A percentile compares a stretch with the other conserved stretches of the same genome.
These are phyloP conservation scores for Dasypus novemcinctus DNA, from an alignment of 2,113 vertebrate genomes.

Conservation along the genomic window DNA sequence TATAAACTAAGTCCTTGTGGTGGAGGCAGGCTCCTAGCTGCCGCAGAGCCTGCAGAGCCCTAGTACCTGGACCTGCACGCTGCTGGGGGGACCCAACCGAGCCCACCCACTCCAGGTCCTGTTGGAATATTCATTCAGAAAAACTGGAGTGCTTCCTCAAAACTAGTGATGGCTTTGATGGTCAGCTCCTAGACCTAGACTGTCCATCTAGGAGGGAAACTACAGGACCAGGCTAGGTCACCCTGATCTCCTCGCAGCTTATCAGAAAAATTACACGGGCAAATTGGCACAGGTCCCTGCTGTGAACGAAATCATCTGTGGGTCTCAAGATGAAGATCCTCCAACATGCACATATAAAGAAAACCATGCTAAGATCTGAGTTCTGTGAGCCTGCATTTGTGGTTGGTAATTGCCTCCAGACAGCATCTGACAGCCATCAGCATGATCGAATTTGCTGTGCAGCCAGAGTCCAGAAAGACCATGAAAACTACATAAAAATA, in stretches of 20 bases:
- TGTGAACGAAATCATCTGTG: constrained; percentile 82
- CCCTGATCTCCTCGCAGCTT: constrained; percentile 86
- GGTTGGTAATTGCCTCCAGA: constrained; percentile 94
- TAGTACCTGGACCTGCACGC: background rate
- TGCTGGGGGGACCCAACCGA: background rate
- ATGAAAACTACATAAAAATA: constrained; percentile 76
- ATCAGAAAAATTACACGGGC: constrained; percentile 85
- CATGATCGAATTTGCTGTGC: too few relatives aligned
- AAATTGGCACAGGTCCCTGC: constrained; percentile 85
- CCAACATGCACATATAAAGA: constrained; percentile 75
- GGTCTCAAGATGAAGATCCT: constrained; percentile 75
- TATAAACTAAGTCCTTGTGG: background rate
- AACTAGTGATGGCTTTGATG: too few relatives aligned
- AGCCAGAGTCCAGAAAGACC: too few relatives aligned
- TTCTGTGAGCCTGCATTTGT: constrained; percentile 88
- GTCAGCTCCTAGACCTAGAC: constrained; percentile 88
- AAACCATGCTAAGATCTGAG: constrained; percentile 75
- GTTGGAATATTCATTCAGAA: constrained; percentile 94
- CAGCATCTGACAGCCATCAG: constrained; percentile 94
- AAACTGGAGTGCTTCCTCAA: constrained; percentile 67
- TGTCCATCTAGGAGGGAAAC: constrained; percentile 85
- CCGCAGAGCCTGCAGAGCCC: background rate
- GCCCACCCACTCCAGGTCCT: constrained; percentile 74
- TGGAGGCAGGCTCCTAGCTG: constrained; percentile 4
- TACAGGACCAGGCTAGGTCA: constrained; percentile 87